phyloP scores from a whole-genome alignment of 2,888 invertebrate genomes.

The Ophioninae sp. region DNA sequence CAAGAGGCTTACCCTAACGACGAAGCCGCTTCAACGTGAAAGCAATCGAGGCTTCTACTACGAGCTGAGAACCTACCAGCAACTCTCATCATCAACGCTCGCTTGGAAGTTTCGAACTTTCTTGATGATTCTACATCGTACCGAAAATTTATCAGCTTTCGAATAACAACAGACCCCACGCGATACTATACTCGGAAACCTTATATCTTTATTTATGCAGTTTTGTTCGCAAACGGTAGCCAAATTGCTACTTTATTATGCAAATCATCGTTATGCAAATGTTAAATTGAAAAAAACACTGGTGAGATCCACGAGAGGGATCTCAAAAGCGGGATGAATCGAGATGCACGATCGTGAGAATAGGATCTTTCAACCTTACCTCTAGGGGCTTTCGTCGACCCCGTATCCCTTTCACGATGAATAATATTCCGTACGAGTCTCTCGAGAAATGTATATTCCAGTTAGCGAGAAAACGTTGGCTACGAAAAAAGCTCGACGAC shows the following conservation, averaged over 20 bases:
- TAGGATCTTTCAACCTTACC: slow-evolving; percentile 32
- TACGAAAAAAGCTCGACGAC: slow-evolving; percentile 37
- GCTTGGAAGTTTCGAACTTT: slow-evolving; percentile 35
- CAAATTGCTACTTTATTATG: slow-evolving; percentile 71
- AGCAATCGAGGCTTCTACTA: slow-evolving; percentile 69
- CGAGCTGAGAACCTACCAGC: slow-evolving; percentile 61
- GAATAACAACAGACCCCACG: slow-evolving; percentile 41
- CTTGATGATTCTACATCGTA: slow-evolving; percentile 15
- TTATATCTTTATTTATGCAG: slow-evolving; percentile 44
- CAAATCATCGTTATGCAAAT: slow-evolving; percentile 67
- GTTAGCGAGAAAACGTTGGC: slow-evolving; percentile 23
- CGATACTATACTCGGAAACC: too few relatives aligned
- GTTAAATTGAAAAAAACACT: slow-evolving; percentile 69
- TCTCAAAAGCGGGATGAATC: slow-evolving; percentile 37
- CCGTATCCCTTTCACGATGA: slow-evolving; percentile 49
- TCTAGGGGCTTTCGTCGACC: slow-evolving; percentile 41
- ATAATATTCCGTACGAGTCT: slow-evolving; percentile 46
- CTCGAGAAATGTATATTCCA: slow-evolving; percentile 51
- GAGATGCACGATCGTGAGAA: slow-evolving; percentile 37
- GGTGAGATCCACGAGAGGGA: slow-evolving; percentile 30
- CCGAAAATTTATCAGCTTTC: slow-evolving; percentile 56
- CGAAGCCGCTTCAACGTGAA: slow-evolving; percentile 65
- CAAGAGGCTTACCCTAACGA: slow-evolving; percentile 72
- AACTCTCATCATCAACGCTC: slow-evolving; percentile 3
- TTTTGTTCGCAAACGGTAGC: slow-evolving; percentile 58